Conservation (phyloP, 1,140 invertebrate genomes). For the Brachionus manjavacas region DNA sequence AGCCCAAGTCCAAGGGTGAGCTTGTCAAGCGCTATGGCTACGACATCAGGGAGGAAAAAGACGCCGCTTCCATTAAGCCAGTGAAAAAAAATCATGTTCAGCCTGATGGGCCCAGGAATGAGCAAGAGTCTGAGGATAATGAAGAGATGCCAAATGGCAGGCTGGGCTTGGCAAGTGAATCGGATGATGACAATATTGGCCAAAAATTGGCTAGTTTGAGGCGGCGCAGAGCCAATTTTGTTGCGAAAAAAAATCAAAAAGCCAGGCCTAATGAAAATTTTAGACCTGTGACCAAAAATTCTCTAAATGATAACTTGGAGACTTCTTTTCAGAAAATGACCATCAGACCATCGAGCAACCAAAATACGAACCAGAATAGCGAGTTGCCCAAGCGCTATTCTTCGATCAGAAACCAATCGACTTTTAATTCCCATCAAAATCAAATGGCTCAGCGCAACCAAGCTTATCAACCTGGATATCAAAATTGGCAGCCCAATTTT, state of each 20-base stretch:
- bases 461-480: not conserved
- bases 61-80: not conserved
- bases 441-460: not conserved
- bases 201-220: not conserved
- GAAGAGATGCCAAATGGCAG: not conserved
- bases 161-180: not conserved
- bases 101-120: not conserved
- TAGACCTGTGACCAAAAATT: not conserved
- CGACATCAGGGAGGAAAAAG: conserved; percentile 35
- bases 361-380: not conserved
- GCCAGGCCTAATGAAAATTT: not conserved
- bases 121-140: not conserved
- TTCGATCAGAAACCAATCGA: not conserved
- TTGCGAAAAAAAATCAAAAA: not conserved
- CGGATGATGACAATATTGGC: not conserved
- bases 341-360: not conserved
- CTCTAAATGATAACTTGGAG: not conserved
- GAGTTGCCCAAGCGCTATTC: not conserved
- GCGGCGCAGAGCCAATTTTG: not conserved
- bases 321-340: not conserved
- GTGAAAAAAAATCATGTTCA: not conserved
- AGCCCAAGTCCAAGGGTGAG: conserved; percentile 22
- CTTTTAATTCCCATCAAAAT: not conserved
- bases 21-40: conserved; percentile 37
- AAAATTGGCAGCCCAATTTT: conserved; percentile 24